Base-by-base conservation (phyloP, 2,797 vertebrate species). In the Oreortyx pictus region DNA sequence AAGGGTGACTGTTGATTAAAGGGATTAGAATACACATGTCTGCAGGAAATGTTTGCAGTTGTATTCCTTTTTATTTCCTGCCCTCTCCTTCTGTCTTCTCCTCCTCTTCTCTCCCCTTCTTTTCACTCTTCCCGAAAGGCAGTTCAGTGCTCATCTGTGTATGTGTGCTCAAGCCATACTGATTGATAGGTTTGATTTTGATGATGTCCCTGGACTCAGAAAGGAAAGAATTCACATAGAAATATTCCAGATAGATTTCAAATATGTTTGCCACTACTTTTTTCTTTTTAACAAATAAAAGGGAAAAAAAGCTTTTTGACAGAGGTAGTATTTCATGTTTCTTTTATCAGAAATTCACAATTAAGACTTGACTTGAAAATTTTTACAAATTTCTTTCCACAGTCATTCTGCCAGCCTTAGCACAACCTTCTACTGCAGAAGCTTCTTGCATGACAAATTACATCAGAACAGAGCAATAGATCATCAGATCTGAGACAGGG, bases 401-500 rank as follows among this genome's bases (percentile, higher is more conserved):
- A 27, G 27, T 29, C 16, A 68, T 61, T 54, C 14, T 62, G 56
- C 54, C 47, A 65, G 24, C 5, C 15, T 73, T 59, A 86, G 39
- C 46, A 46, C 0, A 10, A 19, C 15, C 33, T 35, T 27, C 43
- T 78, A 31, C 47, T 39, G 67, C 84, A 80, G 35, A 68, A 89
- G 39, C 50, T 66, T 57, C 23, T 49, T 60, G 15, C 33, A 41
- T 64, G 60, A 86, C 33, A 65, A 60, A 88, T 64, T 82, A 37
- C 46, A 68, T 41, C 29, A 14, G 1, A 80, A 57, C 25, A 92
- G 43, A 80, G 61, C 17, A 83, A 85, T 86, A 47, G 33, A 47
- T 92, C 79, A 86, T 65, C 59, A 77, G 29, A 64, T 70, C 66
- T 91, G 62, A 87, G 33, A 88, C 59, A 35, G 33, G 49, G 72